A percentile compares a stretch with the other conserved stretches of the same genome.
These are phyloP conservation scores for Choristoneura rosaceana DNA, from an alignment of 2,888 invertebrate genomes.

Conservation along the genomic window DNA sequence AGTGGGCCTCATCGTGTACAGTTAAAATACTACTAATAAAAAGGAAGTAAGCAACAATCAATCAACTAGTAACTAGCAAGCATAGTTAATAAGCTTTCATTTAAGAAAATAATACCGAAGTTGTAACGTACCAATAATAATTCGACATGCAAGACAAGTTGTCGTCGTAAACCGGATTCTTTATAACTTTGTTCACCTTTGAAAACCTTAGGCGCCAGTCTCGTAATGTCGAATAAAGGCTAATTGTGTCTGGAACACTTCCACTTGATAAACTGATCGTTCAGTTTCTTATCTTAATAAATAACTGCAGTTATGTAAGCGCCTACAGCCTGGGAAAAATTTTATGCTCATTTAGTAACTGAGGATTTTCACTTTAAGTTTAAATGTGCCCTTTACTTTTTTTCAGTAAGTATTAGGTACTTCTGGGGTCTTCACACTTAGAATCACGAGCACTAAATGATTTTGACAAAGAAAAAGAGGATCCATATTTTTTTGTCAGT, in stretches of 20 bases:
- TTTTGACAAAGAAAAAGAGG: too few relatives aligned
- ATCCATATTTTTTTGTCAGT: too few relatives aligned
- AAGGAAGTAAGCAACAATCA: neutral
- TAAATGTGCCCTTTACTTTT: too few relatives aligned
- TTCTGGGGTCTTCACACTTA: too few relatives aligned
- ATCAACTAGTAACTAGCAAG: neutral
- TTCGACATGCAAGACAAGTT: constrained; percentile 26
- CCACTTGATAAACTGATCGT: constrained; percentile 34
- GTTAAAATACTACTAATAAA: neutral
- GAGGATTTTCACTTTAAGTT: neutral
- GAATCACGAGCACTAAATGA: too few relatives aligned
- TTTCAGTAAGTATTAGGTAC: too few relatives aligned
- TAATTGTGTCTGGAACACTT: constrained; percentile 40
- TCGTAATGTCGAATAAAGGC: constrained; percentile 38
- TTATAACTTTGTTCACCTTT: constrained; percentile 38
- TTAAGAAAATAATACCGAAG: constrained; percentile 3
- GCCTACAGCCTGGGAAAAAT: constrained; percentile 5
- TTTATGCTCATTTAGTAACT: neutral
- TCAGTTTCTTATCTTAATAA: constrained; percentile 23
- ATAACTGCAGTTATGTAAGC: neutral
- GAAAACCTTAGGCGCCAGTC: constrained; percentile 11
- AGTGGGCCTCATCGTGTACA: neutral
- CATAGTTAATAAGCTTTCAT: constrained; percentile 1
- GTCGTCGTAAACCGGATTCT: constrained; percentile 31
- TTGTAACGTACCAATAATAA: constrained; percentile 14